Conservation (phyloP, 2,888 invertebrate species). For the Stenodera caucasica region DNA sequence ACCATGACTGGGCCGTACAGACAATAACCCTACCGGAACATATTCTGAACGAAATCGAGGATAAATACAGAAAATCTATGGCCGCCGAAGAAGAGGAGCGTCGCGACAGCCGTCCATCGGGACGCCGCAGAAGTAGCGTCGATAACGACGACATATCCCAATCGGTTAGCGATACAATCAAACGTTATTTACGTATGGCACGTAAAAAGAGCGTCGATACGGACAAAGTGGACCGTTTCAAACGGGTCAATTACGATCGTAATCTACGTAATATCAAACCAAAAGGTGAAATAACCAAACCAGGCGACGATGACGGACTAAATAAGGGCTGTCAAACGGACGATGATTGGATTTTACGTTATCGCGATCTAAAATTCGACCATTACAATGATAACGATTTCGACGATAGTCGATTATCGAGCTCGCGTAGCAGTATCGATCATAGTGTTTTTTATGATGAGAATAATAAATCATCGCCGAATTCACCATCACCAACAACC, state of each 20-base stretch:
- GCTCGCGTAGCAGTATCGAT: constrained; percentile 60
- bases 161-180: constrained; percentile 85
- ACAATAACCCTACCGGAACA: constrained; percentile 65
- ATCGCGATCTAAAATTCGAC: constrained; percentile 58
- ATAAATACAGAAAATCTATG: constrained; percentile 55
- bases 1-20: constrained; percentile 59
- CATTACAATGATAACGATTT: constrained; percentile 51
- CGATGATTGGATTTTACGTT: constrained; percentile 70
- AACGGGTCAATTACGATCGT: constrained; percentile 84
- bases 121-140: constrained; percentile 72
- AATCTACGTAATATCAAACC: constrained; percentile 82
- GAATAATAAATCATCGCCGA: constrained; percentile 49
- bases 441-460: constrained; percentile 55
- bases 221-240: constrained; percentile 79
- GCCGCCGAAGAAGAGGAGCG: constrained; percentile 56
- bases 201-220: constrained; percentile 83
- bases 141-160: constrained; percentile 85
- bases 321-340: constrained; percentile 78
- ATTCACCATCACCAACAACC: constrained; percentile 57
- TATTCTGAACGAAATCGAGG: constrained; percentile 57
- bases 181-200: constrained; percentile 83
- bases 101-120: constrained; percentile 49
- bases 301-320: constrained; percentile 76
- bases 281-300: constrained; percentile 72
- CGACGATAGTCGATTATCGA: constrained; percentile 56